These are phyloP conservation scores for Torymus auratus DNA, from an alignment of 2,888 invertebrate genomes.

Conservation along the genomic window DNA sequence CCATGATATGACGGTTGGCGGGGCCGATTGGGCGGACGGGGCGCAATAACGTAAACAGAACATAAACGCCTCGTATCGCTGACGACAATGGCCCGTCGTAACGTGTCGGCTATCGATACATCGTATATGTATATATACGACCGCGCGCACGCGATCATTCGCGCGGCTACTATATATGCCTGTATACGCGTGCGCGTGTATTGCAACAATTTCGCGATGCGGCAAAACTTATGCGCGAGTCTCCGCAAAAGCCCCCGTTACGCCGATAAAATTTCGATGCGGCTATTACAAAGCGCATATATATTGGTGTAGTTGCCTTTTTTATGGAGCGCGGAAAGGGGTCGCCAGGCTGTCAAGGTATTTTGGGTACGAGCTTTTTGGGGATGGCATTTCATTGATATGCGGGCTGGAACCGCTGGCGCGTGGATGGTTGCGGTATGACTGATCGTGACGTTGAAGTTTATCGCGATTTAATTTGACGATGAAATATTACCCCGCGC, in stretches of 20 bases:
- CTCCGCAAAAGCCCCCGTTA: conserved; percentile 25
- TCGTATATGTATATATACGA: conserved; percentile 3
- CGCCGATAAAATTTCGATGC: conserved; percentile 49
- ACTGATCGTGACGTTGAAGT: background rate
- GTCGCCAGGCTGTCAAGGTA: background rate
- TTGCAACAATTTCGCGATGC: conserved; percentile 30
- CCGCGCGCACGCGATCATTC: conserved; percentile 12
- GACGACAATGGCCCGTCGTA: conserved; percentile 57
- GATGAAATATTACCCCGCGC: background rate
- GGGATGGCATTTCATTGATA: background rate
- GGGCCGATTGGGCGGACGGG: conserved; percentile 47
- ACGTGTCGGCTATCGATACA: conserved; percentile 47
- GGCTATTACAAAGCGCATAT: conserved; percentile 30
- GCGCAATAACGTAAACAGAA: conserved; percentile 65
- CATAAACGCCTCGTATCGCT: conserved; percentile 65
- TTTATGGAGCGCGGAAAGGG: conserved; percentile 4
- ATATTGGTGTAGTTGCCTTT: background rate
- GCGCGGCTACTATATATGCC: background rate
- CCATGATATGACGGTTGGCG: conserved; percentile 9
- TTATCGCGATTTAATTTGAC: background rate
- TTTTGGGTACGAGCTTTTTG: conserved; percentile 12
- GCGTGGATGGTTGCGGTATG: background rate
- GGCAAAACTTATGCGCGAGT: conserved; percentile 1
- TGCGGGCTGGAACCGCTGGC: background rate
- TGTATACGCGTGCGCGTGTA: background rate